phyloP scores from a whole-genome alignment of 2,797 vertebrate species.

The Clarias platycephalus region DNA sequence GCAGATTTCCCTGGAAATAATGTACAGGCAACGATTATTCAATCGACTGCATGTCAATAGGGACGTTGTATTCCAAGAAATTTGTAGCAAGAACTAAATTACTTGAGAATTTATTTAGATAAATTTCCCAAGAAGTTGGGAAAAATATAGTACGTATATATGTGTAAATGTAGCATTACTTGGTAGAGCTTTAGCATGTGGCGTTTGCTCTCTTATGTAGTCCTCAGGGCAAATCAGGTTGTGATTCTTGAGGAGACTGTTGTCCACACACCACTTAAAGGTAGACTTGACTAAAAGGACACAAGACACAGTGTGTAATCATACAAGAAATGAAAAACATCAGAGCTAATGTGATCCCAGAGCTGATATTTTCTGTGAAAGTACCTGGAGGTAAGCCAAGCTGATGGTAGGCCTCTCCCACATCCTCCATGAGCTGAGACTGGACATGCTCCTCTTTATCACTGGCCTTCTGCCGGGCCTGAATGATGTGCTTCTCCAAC shows the following conservation, averaged over 20 bases:
- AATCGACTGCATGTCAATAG: neutral
- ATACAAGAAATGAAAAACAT: neutral
- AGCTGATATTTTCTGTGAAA: neutral
- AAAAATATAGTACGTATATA: neutral
- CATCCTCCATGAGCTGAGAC: conserved; percentile 58
- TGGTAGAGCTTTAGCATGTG: conserved; percentile 69
- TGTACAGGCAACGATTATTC: neutral
- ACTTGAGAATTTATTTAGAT: neutral
- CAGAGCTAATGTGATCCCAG: neutral
- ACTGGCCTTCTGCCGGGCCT: conserved; percentile 73
- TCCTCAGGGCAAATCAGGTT: conserved; percentile 83
- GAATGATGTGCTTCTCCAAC: conserved; percentile 81
- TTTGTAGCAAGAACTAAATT: neutral
- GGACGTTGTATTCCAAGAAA: neutral
- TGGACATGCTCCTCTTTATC: conserved; percentile 69
- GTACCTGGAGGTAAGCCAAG: conserved; percentile 77
- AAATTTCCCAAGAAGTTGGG: neutral
- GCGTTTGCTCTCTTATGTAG: conserved; percentile 71
- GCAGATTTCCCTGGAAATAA: conserved; percentile 66
- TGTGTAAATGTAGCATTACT: conserved; percentile 66
- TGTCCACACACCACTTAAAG: conserved; percentile 82
- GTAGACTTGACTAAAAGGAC: conserved; percentile 74
- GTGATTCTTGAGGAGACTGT: conserved; percentile 76
- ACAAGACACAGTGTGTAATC: conserved; percentile 1
- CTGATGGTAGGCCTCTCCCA: conserved; percentile 55